These are phyloP conservation scores for Anoncus sp. DNA, from an alignment of 2,888 invertebrate genomes.

Conservation along the genomic window DNA sequence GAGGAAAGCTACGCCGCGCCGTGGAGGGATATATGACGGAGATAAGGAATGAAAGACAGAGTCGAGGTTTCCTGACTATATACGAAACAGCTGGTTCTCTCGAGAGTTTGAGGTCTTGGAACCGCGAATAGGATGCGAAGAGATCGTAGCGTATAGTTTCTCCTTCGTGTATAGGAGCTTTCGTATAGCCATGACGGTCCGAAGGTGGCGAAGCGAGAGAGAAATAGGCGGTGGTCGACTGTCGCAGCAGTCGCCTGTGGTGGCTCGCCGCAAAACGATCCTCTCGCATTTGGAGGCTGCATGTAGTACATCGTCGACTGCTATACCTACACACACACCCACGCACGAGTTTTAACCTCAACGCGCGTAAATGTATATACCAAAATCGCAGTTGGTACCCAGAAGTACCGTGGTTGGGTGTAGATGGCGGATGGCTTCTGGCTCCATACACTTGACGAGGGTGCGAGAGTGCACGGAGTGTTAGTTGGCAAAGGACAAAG, in stretches of 20 bases:
- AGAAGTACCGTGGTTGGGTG: conserved; percentile 26
- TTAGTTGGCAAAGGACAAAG: conserved; percentile 42
- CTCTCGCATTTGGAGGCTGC: conserved; percentile 60
- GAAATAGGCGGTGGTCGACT: conserved; percentile 68
- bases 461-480: conserved; percentile 43
- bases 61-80: conserved; percentile 34
- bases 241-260: conserved; percentile 81
- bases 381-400: conserved; percentile 54
- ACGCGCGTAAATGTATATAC: conserved; percentile 11
- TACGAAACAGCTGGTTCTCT: conserved; percentile 47
- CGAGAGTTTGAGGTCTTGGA: conserved; percentile 55
- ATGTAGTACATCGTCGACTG: conserved; percentile 19
- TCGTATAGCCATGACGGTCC: conserved; percentile 38
- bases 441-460: conserved; percentile 59
- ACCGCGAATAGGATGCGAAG: conserved; percentile 53
- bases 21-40: conserved; percentile 15
- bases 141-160: conserved; percentile 53
- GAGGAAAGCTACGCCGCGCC: conserved; percentile 9
- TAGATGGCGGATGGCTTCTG: conserved; percentile 31
- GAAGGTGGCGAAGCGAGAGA: conserved; percentile 65
- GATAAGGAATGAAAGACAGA: conserved; percentile 46
- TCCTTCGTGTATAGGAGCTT: conserved; percentile 36
- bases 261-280: conserved; percentile 73
- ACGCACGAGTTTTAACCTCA: conserved; percentile 42
- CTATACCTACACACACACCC: conserved; percentile 20